Base-by-base conservation (phyloP, 2,888 invertebrate genomes). In the Encarsia formosa region DNA sequence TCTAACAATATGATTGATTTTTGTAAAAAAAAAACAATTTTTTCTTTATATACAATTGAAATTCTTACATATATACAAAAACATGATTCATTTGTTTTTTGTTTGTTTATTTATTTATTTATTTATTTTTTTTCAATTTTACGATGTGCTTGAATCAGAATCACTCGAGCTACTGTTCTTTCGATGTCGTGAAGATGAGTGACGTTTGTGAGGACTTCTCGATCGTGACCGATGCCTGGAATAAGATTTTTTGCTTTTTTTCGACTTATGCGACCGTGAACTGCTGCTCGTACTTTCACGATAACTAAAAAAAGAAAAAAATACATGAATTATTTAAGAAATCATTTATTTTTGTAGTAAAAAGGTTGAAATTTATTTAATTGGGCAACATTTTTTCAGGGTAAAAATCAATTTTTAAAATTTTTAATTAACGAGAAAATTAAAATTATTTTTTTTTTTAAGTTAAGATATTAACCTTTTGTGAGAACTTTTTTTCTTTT, bases 401-500 rank as follows among this genome's bases (percentile, higher is more conserved):
- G n/a, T n/a, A n/a, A n/a, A n/a, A n/a, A n/a, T n/a, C n/a, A n/a
- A n/a, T n/a, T n/a, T n/a, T n/a, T n/a, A n/a, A n/a, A n/a, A n/a
- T n/a, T n/a, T n/a, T n/a, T n/a, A n/a, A n/a, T n/a, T n/a, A n/a
- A n/a, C n/a, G n/a, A n/a, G n/a, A n/a, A n/a, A n/a, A n/a, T n/a
- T n/a, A n/a, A n/a, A n/a, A n/a, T n/a, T n/a, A n/a, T n/a, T n/a
- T n/a, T n/a, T n/a, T n/a, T n/a, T n/a, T n/a, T n/a, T n/a, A n/a
- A n/a, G n/a, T n/a, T n/a, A n/a, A 26, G 34, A 26, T 37, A 44
- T 67, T 62, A 64, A 78, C 78, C 78, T 75, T 70, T 75, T 77
- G 60, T 76, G 76, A 3, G 75, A 73, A 54, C 74, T 78, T 56
- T 77, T 78, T 66, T 76, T 78, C 58, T 76, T 78, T 51, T 73